Evolutionary conservation across 2,888 invertebrate species (phyloP), one percentile per base, ranked within the genome.

Genomic region (Perithous albicinctus): DNA sequence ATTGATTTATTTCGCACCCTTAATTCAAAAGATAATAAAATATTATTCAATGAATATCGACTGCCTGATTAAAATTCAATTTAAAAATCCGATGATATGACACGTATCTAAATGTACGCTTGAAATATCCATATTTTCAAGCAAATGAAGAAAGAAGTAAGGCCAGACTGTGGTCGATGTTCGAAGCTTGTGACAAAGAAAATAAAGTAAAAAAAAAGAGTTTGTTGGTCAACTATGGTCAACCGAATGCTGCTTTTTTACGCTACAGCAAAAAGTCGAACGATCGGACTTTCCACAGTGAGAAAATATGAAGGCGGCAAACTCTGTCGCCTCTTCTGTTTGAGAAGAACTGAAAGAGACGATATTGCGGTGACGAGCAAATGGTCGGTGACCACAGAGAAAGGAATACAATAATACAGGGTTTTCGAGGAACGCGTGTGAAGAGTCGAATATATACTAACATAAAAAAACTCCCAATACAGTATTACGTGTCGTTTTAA

Each of bases 301-400:
- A 64, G 26, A 46, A 64, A 64, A 64, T 18, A 59, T 20, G 20
- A 63, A 38, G 43, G 23, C 41, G 43, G 64, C 46, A 6, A 15
- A 8, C 26, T 46, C 26, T 63, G 63, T 41, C 63, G 38, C 41
- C 41, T 46, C 46, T 6, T 43, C 15, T 64, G 8, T 64, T 43
- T 46, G 59, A 18, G 67, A 54, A 69, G 41, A 79, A 48, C 41
- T 26, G 51, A 56, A 46, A 43, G 35, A 66, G 26, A 64, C 63
- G 43, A 5, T 12, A 20, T 66, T 70, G 80, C 76, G 70, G 70
- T 70, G 48, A 72, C 38, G 76, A 72, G 48, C 70, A 59, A 72
- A 76, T 41, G 38, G 35, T 20, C 43, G n/a, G 23, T 35, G 48
- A 23, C 35, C 23, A 59, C 54, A 64, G 46, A 67, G 29, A 51